A percentile compares a stretch with the other conserved stretches of the same genome.
Conservation (phyloP, 92 coral and sea anemone species). For the Palythoa caribaeorum region DNA sequence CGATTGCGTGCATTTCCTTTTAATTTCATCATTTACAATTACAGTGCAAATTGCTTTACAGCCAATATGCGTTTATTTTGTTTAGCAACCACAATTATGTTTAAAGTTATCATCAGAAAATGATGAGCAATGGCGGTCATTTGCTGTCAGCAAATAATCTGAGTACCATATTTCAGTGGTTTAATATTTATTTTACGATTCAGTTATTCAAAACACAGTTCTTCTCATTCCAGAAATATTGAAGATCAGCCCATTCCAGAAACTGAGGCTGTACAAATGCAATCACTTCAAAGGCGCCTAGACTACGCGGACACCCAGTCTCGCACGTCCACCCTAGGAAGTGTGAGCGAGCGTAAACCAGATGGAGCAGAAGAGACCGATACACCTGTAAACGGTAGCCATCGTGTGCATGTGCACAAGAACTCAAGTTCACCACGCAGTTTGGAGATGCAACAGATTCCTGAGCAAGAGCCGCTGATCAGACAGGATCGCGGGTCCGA, state of each 20-base stretch:
- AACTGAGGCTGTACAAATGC: constrained; percentile 70
- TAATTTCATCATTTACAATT: too few relatives aligned
- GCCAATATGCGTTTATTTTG: too few relatives aligned
- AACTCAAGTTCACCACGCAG: constrained; percentile 59
- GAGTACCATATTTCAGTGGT: not conserved
- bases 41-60: too few relatives aligned
- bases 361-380: constrained; percentile 99
- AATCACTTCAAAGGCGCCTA: constrained; percentile 71
- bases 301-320: constrained; percentile 71
- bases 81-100: too few relatives aligned
- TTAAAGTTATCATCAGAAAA: too few relatives aligned
- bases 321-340: constrained; percentile 63
- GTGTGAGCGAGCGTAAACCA: constrained; percentile 87
- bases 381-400: constrained; percentile 65
- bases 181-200: not conserved
- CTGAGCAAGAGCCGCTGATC: constrained; percentile 83
- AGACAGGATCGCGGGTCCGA: not conserved
- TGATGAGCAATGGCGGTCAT: too few relatives aligned
- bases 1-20: too few relatives aligned
- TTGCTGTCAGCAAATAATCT: too few relatives aligned
- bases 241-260: constrained; percentile 85
- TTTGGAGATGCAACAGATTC: constrained; percentile 78
- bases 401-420: constrained; percentile 53
- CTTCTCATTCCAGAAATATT: constrained; percentile 62
- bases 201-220: not conserved